A percentile compares a stretch with the other conserved stretches of the same genome.
phyloP scores from a whole-genome alignment of 2,113 vertebrate genomes.

The Menidia beryllina region DNA sequence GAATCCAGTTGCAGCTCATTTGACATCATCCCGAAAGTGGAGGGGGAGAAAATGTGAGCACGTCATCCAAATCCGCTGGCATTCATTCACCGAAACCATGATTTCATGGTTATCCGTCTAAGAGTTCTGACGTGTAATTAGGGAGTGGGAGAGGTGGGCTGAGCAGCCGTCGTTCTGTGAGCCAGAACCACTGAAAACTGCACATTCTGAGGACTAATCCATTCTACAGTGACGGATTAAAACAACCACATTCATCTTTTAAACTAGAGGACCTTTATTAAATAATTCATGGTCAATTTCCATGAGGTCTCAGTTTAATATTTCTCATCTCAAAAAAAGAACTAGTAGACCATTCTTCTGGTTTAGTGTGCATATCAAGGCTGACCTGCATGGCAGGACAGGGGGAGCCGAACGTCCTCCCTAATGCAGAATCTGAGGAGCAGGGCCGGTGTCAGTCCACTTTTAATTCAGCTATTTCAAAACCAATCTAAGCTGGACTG shows the following conservation, averaged over 20 bases:
- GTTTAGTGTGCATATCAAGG: conserved; percentile 75
- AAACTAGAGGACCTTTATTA: conserved; percentile 82
- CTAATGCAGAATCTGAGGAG: conserved; percentile 63
- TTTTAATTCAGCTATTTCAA: conserved; percentile 48
- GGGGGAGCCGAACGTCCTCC: conserved; percentile 57
- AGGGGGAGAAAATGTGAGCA: background rate
- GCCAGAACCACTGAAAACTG: background rate
- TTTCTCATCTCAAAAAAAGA: conserved; percentile 67
- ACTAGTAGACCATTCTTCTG: conserved; percentile 61
- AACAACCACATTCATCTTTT: conserved; percentile 55
- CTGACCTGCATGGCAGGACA: conserved; percentile 80
- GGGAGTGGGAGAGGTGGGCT: background rate
- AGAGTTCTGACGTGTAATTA: background rate
- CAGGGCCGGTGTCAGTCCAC: conserved; percentile 49
- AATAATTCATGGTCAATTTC: conserved; percentile 78
- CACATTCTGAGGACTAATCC: background rate
- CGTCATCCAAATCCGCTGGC: background rate
- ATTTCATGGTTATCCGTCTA: background rate
- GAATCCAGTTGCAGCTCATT: too few species aligned
- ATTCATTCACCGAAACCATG: background rate
- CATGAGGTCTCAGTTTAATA: conserved; percentile 75
- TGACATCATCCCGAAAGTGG: background rate
- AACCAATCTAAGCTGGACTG: background rate
- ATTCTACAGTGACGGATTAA: conserved; percentile 41
- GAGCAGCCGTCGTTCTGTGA: background rate